Evolutionary conservation across 2,113 vertebrate species (phyloP), one percentile per base, ranked within the genome.

Genomic region (Hystrix brachyura): DNA sequence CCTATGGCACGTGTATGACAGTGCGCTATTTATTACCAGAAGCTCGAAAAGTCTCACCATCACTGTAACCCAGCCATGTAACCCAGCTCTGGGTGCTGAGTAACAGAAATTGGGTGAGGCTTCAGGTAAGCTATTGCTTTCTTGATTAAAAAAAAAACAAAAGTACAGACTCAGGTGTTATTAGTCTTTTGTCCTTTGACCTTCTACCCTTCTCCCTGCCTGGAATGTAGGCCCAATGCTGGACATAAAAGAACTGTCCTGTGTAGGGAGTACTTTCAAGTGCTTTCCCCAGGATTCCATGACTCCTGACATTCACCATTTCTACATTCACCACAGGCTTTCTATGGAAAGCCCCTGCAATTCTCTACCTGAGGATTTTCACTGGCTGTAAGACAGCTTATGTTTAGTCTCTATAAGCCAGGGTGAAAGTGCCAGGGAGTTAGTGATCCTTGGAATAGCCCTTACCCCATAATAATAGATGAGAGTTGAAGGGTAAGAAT

Each of bases 81-180:
- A 82, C 55, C 53, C 29, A 90, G 59, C 74, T 78, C 65, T 65
- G 46, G 64, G 34, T n/a, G 21, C 59, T 89, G 32, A 81, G 55
- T 11, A 91, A 51, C 46, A 46, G 27, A 55, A 76, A 46, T 65
- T 43, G 51, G 59, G n/a, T 86, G 60, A 94, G 83, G 60, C 38
- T 89, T 89, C 13, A 19, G 60, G 53, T 87, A 95, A 92, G 32
- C 48, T 59, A 46, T n/a, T 21, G 64, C 78, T 59, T 82, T 86
- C 32, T 64, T 90, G 85, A 94, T 92, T 86, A 84, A 87, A 84
- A 94, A n/a, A 62, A 87, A 84, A 94, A n/a, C 55, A 69, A 38
- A n/a, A 69, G n/a, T 92, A 43, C 46, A 85, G 29, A 90, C 46
- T 90, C 88, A 90, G n/a, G 17, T 10, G 23, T n/a, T 64, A 12